A percentile compares a stretch with the other conserved stretches of the same genome.
phyloP scores from a whole-genome alignment of 1,140 invertebrate genomes.

The Nasonia vitripennis region DNA sequence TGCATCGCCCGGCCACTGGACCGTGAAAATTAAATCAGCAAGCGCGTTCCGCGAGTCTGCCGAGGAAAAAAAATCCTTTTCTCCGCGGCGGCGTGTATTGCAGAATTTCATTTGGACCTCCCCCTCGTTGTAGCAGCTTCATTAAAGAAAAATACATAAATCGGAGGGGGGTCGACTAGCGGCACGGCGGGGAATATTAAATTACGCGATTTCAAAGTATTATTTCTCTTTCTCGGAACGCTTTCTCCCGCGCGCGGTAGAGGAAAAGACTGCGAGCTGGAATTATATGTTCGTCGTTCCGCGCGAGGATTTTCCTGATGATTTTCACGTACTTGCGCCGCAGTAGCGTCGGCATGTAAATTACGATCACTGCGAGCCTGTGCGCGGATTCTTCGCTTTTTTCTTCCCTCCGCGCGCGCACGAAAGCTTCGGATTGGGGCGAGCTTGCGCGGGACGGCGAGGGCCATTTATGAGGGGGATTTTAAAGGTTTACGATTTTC shows the following conservation, averaged over 20 bases:
- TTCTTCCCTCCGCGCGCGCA: not conserved
- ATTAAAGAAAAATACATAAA: conserved; percentile 52
- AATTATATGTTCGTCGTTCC: not conserved
- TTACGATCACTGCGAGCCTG: not conserved
- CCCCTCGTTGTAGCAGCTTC: conserved; percentile 21
- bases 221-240: conserved; percentile 15
- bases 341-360: not conserved
- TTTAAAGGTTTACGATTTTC: not conserved
- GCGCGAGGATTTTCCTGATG: conserved; percentile 27
- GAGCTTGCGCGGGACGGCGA: too few relatives aligned
- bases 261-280: not conserved
- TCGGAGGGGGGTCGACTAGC: conserved; percentile 4
- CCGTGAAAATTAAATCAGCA: conserved; percentile 48
- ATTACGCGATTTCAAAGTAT: conserved; percentile 46
- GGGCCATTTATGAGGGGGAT: not conserved
- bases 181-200: conserved; percentile 35
- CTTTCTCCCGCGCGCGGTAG: not conserved
- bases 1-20: conserved; percentile 8
- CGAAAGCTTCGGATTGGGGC: not conserved
- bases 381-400: not conserved
- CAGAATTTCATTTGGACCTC: conserved; percentile 34
- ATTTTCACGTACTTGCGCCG: conserved; percentile 32
- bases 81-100: not conserved
- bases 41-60: not conserved
- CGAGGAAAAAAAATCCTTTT: conserved; percentile 21